These are phyloP conservation scores for Argyrosomus regius DNA, from an alignment of 2,797 vertebrate genomes.

Conservation along the genomic window DNA sequence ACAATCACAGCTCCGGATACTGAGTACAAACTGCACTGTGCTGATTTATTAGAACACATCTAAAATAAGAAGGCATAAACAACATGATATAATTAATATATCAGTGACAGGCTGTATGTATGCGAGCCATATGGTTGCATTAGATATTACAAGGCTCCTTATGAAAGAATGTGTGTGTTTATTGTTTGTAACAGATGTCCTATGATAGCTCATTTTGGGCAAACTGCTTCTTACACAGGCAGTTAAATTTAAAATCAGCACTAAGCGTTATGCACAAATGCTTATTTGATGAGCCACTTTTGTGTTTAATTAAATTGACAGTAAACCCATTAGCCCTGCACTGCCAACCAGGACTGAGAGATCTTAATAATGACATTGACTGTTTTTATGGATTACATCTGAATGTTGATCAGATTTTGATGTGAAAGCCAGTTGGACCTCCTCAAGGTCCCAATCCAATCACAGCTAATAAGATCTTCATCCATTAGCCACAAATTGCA, in stretches of 20 bases:
- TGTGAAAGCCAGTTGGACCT: conserved; percentile 14
- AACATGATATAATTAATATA: neutral
- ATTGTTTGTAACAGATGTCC: neutral
- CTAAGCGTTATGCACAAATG: neutral
- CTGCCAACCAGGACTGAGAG: neutral
- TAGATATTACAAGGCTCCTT: neutral
- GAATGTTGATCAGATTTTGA: conserved; percentile 50
- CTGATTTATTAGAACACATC: neutral
- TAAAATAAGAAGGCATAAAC: neutral
- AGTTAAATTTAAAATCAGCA: neutral
- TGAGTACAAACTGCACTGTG: neutral
- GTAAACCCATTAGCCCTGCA: conserved; percentile 21
- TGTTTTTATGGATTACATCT: conserved; percentile 42
- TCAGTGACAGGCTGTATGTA: neutral
- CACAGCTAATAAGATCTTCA: conserved; percentile 40
- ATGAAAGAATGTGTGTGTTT: neutral
- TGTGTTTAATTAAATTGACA: conserved; percentile 18
- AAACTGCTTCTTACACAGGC: neutral
- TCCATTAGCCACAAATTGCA: conserved; percentile 12
- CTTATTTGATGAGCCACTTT: neutral
- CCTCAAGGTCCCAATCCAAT: conserved; percentile 42
- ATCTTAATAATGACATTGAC: neutral
- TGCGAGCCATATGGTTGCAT: neutral
- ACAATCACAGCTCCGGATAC: conserved; percentile 6
- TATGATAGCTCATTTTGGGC: neutral